phyloP scores from a whole-genome alignment of 2,797 vertebrate species.

The Gila robusta region DNA sequence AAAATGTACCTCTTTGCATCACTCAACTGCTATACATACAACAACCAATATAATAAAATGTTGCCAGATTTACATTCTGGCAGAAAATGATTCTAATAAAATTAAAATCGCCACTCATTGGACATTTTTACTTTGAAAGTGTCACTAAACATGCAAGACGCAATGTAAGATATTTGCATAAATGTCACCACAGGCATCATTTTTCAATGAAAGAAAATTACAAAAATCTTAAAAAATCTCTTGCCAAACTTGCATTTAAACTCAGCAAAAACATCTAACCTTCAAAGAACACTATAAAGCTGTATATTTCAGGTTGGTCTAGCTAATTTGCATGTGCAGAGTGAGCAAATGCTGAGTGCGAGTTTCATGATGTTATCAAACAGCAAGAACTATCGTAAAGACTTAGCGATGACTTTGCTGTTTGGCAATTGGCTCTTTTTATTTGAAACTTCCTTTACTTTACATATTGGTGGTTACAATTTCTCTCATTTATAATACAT shows the following conservation, averaged over 20 bases:
- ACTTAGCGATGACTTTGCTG: not conserved
- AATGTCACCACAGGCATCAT: too few relatives aligned
- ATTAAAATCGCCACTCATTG: too few relatives aligned
- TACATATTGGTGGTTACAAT: not conserved
- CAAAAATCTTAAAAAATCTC: not conserved
- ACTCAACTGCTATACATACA: not conserved
- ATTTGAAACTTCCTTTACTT: not conserved
- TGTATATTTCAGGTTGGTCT: not conserved
- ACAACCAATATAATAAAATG: not conserved
- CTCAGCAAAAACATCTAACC: too few relatives aligned
- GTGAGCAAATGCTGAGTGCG: not conserved
- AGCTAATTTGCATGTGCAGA: not conserved
- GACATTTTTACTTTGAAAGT: too few relatives aligned
- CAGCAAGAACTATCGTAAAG: not conserved
- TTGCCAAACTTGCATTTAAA: not conserved
- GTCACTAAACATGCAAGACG: too few relatives aligned
- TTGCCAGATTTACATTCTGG: not conserved
- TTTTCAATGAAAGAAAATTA: not conserved
- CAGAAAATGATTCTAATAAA: too few relatives aligned
- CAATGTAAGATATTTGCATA: too few relatives aligned
- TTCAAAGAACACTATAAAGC: not conserved
- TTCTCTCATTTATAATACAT: not conserved
- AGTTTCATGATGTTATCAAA: not conserved
- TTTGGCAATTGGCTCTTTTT: not conserved
- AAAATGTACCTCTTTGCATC: not conserved